A percentile compares a stretch with the other conserved stretches of the same genome.
Evolutionary conservation across 2,113 vertebrate species (phyloP).

Genomic region (Rhabdomys dilectus): DNA sequence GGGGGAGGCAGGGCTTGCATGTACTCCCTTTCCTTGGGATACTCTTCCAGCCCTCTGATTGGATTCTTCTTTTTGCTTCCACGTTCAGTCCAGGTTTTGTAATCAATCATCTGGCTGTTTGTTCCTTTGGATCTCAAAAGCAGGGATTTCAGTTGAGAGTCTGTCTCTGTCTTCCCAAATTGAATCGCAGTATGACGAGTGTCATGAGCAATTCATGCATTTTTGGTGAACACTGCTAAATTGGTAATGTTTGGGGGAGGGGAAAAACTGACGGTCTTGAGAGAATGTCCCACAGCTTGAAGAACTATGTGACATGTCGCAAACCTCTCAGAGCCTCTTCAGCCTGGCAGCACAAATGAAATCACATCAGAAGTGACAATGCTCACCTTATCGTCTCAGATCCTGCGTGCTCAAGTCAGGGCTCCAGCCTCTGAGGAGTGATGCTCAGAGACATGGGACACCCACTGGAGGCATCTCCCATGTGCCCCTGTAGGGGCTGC

Average conservation of each 20-base stretch:
- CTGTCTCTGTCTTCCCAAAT: neutral
- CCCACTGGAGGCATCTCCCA: neutral
- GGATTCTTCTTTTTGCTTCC: neutral
- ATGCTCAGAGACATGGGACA: neutral
- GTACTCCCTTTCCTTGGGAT: neutral
- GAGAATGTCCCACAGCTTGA: neutral
- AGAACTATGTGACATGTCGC: neutral
- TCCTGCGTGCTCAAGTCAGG: neutral
- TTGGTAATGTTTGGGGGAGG: neutral
- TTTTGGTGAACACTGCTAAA: neutral
- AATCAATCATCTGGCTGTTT: neutral
- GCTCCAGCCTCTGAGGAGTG: neutral
- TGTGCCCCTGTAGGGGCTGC: neutral
- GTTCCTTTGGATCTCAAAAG: neutral
- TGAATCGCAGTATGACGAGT: neutral
- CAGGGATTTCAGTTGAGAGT: neutral
- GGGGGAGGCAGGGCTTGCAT: too few species aligned
- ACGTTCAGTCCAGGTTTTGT: neutral
- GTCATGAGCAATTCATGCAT: neutral
- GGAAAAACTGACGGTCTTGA: neutral
- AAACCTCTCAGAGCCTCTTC: neutral
- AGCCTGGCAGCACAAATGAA: neutral
- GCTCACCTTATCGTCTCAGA: neutral
- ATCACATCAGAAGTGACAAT: neutral
- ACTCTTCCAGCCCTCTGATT: neutral